Conservation (phyloP, 2,113 vertebrate genomes). For the Ciconia stormi region DNA sequence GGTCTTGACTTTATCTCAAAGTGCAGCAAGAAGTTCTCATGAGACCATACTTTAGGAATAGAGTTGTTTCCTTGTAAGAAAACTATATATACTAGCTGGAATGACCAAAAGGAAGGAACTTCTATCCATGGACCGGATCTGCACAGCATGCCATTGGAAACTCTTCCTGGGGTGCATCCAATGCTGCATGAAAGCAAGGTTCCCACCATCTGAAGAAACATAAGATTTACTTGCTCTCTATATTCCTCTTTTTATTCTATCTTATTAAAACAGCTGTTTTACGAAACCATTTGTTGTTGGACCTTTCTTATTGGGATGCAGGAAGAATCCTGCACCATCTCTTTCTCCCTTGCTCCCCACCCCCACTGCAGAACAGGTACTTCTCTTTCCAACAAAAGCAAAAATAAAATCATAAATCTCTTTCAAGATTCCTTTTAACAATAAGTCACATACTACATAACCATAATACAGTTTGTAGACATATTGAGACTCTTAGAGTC, state of each 20-base stretch:
- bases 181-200: neutral
- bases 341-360: neutral
- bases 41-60: neutral
- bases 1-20: neutral
- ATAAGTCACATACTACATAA: neutral
- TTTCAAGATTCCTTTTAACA: neutral
- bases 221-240: neutral
- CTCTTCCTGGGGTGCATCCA: neutral
- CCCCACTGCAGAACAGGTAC: neutral
- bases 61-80: neutral
- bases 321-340: neutral
- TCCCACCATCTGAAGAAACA: neutral
- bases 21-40: neutral
- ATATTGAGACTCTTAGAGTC: neutral
- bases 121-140: neutral
- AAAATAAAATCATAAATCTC: neutral
- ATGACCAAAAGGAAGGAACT: neutral
- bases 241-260: neutral
- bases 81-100: neutral
- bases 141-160: neutral
- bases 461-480: neutral
- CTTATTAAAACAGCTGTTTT: neutral
- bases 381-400: neutral
- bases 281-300: neutral
- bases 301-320: neutral